Evolutionary conservation across 2,888 invertebrate genomes (phyloP).

Genomic region (Dasypogon diadema): DNA sequence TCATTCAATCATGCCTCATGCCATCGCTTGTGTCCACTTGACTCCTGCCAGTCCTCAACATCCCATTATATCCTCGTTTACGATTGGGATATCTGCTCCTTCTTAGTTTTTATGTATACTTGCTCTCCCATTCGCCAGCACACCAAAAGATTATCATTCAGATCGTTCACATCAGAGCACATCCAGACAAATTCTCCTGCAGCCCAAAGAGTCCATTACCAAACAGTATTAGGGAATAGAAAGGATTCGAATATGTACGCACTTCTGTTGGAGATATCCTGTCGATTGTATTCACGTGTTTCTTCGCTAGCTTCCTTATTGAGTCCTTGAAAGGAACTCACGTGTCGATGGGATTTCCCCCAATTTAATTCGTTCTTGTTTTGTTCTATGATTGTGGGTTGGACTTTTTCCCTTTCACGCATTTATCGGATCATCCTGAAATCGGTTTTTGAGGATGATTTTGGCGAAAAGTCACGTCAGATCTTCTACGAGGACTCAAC

Average conservation of each 20-base stretch:
- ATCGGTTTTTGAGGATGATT: constrained; percentile 21
- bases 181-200: constrained; percentile 6
- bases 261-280: constrained; percentile 58
- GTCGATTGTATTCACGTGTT: constrained; percentile 59
- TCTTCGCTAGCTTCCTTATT: constrained; percentile 59
- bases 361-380: constrained; percentile 5
- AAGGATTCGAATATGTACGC: constrained; percentile 38
- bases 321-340: constrained; percentile 57
- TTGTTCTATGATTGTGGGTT: background rate
- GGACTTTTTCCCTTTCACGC: background rate
- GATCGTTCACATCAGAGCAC: background rate
- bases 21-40: constrained; percentile 38
- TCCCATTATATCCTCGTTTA: constrained; percentile 29
- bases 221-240: background rate
- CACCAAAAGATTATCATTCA: background rate
- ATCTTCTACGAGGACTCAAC: background rate
- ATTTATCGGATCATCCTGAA: background rate
- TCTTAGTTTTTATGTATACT: background rate
- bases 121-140: background rate
- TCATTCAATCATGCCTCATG: constrained; percentile 35
- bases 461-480: constrained; percentile 42
- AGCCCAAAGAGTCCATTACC: background rate
- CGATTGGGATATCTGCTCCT: constrained; percentile 19
- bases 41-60: constrained; percentile 12
- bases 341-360: constrained; percentile 55